Conservation (phyloP, 2,113 vertebrate species). For the Catharus bicknelli region DNA sequence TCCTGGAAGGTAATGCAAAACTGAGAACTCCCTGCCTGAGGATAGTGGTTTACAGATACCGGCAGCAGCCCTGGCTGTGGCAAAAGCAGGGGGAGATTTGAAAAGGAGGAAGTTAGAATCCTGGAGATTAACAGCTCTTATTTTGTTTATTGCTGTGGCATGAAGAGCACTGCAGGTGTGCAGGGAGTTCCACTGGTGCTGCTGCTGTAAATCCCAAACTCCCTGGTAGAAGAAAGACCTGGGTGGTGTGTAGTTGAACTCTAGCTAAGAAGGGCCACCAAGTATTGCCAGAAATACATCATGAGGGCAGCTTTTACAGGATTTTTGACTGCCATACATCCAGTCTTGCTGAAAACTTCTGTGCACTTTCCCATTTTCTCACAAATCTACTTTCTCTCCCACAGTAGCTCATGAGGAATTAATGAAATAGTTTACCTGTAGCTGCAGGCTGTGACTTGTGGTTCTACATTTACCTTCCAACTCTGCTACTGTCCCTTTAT, state of each 20-base stretch:
- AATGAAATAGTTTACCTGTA: background rate
- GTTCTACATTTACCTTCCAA: background rate
- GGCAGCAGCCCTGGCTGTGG: accelerated
- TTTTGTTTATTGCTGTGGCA: background rate
- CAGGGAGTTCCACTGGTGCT: accelerated
- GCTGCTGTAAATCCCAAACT: background rate
- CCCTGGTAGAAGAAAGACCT: background rate
- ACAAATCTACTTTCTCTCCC: background rate
- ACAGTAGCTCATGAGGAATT: background rate
- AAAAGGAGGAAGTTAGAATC: background rate
- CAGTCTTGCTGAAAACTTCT: background rate
- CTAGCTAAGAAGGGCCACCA: background rate
- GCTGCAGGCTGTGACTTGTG: accelerated
- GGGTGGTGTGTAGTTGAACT: background rate
- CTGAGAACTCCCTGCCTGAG: background rate
- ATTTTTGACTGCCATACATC: background rate
- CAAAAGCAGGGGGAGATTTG: background rate
- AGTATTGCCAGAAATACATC: background rate
- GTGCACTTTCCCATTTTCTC: background rate
- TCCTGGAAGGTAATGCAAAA: background rate
- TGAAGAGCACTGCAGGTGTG: background rate
- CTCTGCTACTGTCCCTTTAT: background rate
- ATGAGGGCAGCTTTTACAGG: background rate
- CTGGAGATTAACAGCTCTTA: background rate
- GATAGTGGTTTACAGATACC: background rate